Percentiles rank a stretch among this genome's conserved stretches.
Conservation (phyloP, 2,888 invertebrate genomes). For the Stenotaenia linearis region DNA sequence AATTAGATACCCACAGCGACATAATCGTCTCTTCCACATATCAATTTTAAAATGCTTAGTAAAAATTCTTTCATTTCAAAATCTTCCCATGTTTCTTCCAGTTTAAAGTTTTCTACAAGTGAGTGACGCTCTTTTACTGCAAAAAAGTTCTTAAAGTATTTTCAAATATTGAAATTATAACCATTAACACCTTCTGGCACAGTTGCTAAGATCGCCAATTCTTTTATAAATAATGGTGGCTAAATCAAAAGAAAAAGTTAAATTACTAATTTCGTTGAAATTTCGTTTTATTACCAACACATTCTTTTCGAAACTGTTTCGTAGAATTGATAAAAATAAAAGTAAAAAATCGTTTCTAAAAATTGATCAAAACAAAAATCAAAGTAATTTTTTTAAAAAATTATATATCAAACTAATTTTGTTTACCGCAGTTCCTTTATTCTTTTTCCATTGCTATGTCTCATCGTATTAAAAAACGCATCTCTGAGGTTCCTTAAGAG, state of each 20-base stretch:
- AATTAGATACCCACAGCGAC: not conserved
- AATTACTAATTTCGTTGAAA: not conserved
- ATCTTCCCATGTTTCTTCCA: not conserved
- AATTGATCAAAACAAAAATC: not conserved
- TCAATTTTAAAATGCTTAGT: not conserved
- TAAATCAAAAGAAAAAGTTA: not conserved
- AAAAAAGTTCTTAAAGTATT: not conserved
- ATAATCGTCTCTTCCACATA: not conserved
- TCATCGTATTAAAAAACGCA: not conserved
- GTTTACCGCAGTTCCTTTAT: not conserved
- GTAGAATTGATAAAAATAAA: not conserved
- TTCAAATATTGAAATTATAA: not conserved
- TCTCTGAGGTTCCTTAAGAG: not conserved
- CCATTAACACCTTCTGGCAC: not conserved
- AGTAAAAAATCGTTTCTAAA: not conserved
- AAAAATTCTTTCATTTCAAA: not conserved
- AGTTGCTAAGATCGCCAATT: not conserved
- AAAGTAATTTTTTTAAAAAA: not conserved
- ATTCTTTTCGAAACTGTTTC: not conserved
- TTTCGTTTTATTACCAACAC: not conserved
- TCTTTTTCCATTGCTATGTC: not conserved
- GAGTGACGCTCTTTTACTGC: not conserved
- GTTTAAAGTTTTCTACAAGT: not conserved
- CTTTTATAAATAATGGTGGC: conserved; percentile 5
- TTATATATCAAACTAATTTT: not conserved